These are phyloP conservation scores for Epicauta chinensis DNA, from an alignment of 1,140 invertebrate genomes.

Conservation along the genomic window DNA sequence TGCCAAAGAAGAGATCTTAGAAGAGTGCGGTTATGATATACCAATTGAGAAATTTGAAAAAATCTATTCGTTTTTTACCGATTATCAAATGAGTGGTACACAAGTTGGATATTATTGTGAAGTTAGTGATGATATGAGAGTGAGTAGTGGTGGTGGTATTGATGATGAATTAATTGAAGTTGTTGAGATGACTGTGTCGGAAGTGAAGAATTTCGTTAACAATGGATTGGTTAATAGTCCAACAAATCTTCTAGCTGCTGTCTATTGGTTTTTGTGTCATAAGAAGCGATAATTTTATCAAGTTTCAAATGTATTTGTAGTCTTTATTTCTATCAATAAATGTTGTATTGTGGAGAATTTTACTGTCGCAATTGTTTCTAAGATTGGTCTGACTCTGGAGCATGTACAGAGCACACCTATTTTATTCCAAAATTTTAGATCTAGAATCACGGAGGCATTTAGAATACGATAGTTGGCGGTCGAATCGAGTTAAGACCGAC, in stretches of 20 bases:
- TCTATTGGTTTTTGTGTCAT: conserved; percentile 79
- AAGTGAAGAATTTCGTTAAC: conserved; percentile 63
- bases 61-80: conserved; percentile 55
- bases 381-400: too few species aligned
- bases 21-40: conserved; percentile 94
- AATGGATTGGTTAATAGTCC: conserved; percentile 63
- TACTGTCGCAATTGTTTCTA: too few species aligned
- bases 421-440: too few species aligned
- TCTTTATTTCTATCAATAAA: too few species aligned
- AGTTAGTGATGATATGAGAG: conserved; percentile 87
- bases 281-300: conserved; percentile 42
- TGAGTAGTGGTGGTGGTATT: conserved; percentile 64
- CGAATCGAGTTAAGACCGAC: too few species aligned
- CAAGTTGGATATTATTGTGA: conserved; percentile 87
- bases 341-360: too few species aligned
- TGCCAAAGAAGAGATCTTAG: conserved; percentile 80
- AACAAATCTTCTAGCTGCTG: conserved; percentile 70
- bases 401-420: too few species aligned
- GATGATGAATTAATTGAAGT: conserved; percentile 94
- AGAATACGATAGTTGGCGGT: too few species aligned
- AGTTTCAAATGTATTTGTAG: too few species aligned
- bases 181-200: conserved; percentile 71
- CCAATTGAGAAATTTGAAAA: conserved; percentile 60
- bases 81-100: conserved; percentile 60
- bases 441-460: too few species aligned